phyloP scores from a whole-genome alignment of 2,113 vertebrate species.

The Oxyruncus cristatus region DNA sequence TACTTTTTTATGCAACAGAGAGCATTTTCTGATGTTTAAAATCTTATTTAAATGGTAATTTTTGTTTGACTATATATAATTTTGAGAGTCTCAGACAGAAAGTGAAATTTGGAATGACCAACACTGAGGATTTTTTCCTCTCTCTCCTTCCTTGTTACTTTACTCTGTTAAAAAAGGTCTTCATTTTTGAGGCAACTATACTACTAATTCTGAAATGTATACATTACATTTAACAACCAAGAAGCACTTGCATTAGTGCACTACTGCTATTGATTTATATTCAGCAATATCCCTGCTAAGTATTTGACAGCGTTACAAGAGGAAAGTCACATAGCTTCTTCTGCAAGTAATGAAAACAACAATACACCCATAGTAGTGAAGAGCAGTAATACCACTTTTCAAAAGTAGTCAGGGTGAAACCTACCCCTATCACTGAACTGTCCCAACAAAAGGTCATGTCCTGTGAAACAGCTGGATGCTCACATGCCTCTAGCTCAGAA shows the following conservation, averaged over 20 bases:
- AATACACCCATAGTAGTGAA: not conserved
- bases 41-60: not conserved
- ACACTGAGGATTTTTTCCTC: not conserved
- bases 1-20: not conserved
- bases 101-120: not conserved
- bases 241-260: not conserved
- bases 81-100: not conserved
- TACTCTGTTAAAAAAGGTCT: not conserved
- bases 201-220: not conserved
- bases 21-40: not conserved
- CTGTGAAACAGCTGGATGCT: not conserved
- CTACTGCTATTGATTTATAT: not conserved
- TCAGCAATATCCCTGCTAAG: not conserved
- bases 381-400: not conserved
- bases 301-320: not conserved
- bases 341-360: not conserved
- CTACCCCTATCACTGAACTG: not conserved
- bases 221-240: not conserved
- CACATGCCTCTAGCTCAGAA: not conserved
- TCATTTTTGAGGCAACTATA: not conserved
- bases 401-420: not conserved
- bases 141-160: not conserved
- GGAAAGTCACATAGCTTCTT: not conserved
- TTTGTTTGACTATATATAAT: not conserved
- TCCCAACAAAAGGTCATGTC: not conserved